Evolutionary conservation across 2,113 vertebrate genomes (phyloP).

Genomic region (Grantiella picta): DNA sequence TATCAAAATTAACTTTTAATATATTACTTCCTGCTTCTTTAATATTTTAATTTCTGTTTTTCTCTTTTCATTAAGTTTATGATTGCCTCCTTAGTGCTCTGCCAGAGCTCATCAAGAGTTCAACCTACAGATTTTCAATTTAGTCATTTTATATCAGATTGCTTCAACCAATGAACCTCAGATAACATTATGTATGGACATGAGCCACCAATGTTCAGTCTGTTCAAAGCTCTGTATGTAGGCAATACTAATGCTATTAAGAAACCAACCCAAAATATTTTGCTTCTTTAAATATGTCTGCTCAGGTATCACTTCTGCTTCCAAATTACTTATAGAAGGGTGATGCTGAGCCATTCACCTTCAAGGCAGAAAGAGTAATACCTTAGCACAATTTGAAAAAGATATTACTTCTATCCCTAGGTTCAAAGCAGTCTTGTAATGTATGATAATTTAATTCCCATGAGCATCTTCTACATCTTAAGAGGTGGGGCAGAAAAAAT

Average conservation of each 20-base stretch:
- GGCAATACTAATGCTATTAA: background rate
- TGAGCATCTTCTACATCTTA: background rate
- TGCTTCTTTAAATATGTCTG: background rate
- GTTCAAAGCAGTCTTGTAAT: background rate
- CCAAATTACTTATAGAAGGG: background rate
- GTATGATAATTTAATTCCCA: background rate
- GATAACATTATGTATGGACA: conserved; percentile 55
- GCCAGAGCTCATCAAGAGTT: conserved; percentile 41
- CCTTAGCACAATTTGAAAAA: background rate
- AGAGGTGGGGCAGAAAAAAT: background rate
- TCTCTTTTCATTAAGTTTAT: conserved; percentile 30
- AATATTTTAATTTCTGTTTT: conserved; percentile 24
- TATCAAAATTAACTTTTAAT: conserved; percentile 23
- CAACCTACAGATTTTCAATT: conserved; percentile 48
- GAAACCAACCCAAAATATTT: conserved; percentile 17
- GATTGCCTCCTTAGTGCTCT: conserved; percentile 12
- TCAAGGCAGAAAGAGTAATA: background rate
- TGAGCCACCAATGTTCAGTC: background rate
- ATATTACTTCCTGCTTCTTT: background rate
- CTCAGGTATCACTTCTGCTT: background rate
- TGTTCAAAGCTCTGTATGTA: background rate
- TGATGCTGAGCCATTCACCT: background rate
- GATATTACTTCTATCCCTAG: background rate
- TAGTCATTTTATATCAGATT: conserved; percentile 53
- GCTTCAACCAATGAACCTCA: conserved; percentile 37